These are phyloP conservation scores for Lithobates pipiens DNA, from an alignment of 2,797 vertebrate genomes.

Conservation along the genomic window DNA sequence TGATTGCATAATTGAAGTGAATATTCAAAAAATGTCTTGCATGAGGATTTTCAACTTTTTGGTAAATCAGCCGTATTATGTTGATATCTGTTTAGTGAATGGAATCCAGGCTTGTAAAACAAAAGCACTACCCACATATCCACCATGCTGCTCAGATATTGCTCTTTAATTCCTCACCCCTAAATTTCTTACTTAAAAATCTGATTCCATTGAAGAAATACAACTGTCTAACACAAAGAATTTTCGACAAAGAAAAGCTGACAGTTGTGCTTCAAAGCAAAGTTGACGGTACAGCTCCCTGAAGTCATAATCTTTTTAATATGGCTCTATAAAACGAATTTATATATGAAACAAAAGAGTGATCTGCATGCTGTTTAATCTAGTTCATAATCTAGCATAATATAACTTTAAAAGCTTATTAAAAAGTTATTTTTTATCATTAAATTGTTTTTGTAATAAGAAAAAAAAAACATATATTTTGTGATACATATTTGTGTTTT, in stretches of 20 bases:
- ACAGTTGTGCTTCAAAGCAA: conserved; percentile 33
- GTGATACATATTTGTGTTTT: conserved; percentile 43
- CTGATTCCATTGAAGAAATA: too few species aligned
- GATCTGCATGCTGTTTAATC: conserved; percentile 25
- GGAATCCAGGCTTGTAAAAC: too few species aligned
- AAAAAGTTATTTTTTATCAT: conserved; percentile 45
- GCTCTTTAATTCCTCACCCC: too few species aligned
- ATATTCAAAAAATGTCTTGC: too few species aligned
- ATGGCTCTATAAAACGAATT: conserved; percentile 50
- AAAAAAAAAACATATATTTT: conserved; percentile 33
- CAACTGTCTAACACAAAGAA: background rate
- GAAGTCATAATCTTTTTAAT: conserved; percentile 30
- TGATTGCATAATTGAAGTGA: too few species aligned
- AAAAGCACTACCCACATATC: too few species aligned
- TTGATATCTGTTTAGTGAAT: too few species aligned
- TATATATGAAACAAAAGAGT: conserved; percentile 62
- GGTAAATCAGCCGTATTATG: too few species aligned
- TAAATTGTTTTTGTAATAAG: conserved; percentile 43
- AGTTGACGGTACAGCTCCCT: conserved; percentile 20
- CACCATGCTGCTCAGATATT: too few species aligned
- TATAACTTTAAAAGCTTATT: conserved; percentile 33
- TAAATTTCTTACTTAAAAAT: too few species aligned
- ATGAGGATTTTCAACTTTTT: too few species aligned
- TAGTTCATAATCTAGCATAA: conserved; percentile 22
- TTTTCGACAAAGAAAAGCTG: background rate